phyloP scores from a whole-genome alignment of 1,140 invertebrate species.

The Cylas formicarius region DNA sequence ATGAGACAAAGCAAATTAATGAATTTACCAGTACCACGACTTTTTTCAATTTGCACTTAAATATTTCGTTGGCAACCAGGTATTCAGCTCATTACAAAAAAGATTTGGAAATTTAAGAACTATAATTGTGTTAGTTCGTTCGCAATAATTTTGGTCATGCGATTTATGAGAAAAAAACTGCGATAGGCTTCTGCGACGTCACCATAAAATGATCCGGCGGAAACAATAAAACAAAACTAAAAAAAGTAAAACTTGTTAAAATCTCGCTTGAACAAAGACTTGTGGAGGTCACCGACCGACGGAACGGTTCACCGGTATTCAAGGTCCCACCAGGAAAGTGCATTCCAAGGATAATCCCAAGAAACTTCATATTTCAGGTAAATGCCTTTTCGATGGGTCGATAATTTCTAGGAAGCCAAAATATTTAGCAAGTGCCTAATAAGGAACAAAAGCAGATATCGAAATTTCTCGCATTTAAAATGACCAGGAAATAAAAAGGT shows the following conservation, averaged over 20 bases:
- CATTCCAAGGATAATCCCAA: conserved; percentile 19
- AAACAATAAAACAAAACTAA: not conserved
- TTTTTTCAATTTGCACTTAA: no score
- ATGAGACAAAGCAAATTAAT: no score
- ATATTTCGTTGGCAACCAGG: no score
- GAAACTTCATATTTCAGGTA: conserved; percentile 4
- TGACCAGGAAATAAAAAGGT: no score
- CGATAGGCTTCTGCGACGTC: not conserved
- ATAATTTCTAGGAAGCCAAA: no score
- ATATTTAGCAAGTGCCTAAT: not conserved
- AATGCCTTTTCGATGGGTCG: no score
- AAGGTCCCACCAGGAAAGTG: conserved; percentile 17
- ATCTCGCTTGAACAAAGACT: conserved; percentile 14
- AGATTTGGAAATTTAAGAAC: no score
- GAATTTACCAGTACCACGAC: no score
- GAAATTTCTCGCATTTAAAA: not conserved
- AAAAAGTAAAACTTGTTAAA: not conserved
- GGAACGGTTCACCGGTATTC: conserved; percentile 13
- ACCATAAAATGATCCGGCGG: not conserved
- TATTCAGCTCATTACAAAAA: no score
- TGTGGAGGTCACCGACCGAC: conserved; percentile 20
- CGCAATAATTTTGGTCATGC: not conserved
- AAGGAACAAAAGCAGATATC: not conserved
- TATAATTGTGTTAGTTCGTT: no score
- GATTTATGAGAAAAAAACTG: not conserved